Percentiles rank a stretch among this genome's conserved stretches.
These are phyloP conservation scores for Parambassis ranga DNA, from an alignment of 2,797 vertebrate genomes.

Conservation along the genomic window DNA sequence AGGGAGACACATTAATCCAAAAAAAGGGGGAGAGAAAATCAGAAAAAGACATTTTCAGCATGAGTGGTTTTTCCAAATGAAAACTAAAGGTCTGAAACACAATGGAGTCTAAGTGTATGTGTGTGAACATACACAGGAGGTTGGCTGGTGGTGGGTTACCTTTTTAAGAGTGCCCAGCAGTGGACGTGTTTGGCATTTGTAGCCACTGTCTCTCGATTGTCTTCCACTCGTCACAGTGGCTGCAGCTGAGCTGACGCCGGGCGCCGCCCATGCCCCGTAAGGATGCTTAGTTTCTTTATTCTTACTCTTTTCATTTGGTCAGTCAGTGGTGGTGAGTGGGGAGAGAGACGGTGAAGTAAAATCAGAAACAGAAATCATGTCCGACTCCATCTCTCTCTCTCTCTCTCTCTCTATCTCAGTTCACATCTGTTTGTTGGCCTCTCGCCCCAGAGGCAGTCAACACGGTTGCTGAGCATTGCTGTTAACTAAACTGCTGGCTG, in stretches of 20 bases:
- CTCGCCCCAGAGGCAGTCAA: conserved; percentile 61
- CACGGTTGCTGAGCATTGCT: conserved; percentile 66
- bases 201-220: conserved; percentile 76
- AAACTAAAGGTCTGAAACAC: conserved; percentile 73
- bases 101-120: conserved; percentile 47
- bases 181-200: conserved; percentile 83
- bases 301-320: conserved; percentile 3
- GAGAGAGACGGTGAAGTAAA: conserved; percentile 29
- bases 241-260: conserved; percentile 48
- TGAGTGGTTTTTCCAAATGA: conserved; percentile 77
- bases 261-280: conserved; percentile 21
- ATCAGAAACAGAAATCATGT: conserved; percentile 69
- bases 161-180: conserved; percentile 80
- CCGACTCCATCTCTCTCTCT: conserved; percentile 34
- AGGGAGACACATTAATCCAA: conserved; percentile 49
- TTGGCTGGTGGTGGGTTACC: conserved; percentile 56
- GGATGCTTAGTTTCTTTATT: conserved; percentile 23
- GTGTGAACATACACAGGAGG: conserved; percentile 39
- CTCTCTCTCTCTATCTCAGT: conserved; percentile 38
- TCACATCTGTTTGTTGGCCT: conserved; percentile 77
- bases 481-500: conserved; percentile 66
- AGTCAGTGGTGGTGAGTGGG: too few species aligned
- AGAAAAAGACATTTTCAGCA: conserved; percentile 78
- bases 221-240: conserved; percentile 69
- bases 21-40: conserved; percentile 63